Evolutionary conservation across 2,113 vertebrate species (phyloP), one percentile per base, ranked within the genome.

Genomic region (Psittacula cyanocephala): DNA sequence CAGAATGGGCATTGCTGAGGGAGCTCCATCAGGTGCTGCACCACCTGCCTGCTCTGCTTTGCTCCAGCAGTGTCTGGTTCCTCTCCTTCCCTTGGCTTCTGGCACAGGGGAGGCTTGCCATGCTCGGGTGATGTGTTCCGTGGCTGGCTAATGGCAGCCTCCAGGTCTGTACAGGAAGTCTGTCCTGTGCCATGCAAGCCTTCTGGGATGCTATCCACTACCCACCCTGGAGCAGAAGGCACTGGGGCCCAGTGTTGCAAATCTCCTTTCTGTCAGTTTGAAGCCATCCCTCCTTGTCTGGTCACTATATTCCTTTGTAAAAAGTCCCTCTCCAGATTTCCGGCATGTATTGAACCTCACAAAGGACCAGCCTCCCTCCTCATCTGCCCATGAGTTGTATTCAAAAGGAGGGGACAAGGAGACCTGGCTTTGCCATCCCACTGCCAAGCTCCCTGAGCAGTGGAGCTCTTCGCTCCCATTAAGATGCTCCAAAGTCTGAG

Each of bases 151-250:
- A n/a, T 1, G 17, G 35, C 52, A 1, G 1, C 31, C 31, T 57
- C n/a, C 13, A 9, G 63, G 17, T 55, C 39, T 3, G 1, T 62
- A 5, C 6, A 9, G 23, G 28, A 39, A 2, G 5, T 59, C 47
- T 22, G 7, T 37, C 53, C 60, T 11, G 37, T 6, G 5, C 75
- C 0, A 0, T 10, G 68, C 1, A 2, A 29, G 63, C 24, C 27
- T 19, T 59, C 11, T 7, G 52, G 59, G 24, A 37, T 53, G 50
- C 39, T 18, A 4, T 20, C 10, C 46, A 37, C 37, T 37, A 37
- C 39, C 50, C 24, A 1, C 69, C 69, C 86, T 62, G 24, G 62
- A 68, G 65, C 10, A 8, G 53, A 55, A 55, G 29, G 31, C 18
- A 33, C 53, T 55, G 13, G 57, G 22, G 13, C 22, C 33, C 22